These are phyloP conservation scores for Zoroaster sp. DNA, from an alignment of 53 echinoderm and acorn worm genomes.

Conservation along the genomic window DNA sequence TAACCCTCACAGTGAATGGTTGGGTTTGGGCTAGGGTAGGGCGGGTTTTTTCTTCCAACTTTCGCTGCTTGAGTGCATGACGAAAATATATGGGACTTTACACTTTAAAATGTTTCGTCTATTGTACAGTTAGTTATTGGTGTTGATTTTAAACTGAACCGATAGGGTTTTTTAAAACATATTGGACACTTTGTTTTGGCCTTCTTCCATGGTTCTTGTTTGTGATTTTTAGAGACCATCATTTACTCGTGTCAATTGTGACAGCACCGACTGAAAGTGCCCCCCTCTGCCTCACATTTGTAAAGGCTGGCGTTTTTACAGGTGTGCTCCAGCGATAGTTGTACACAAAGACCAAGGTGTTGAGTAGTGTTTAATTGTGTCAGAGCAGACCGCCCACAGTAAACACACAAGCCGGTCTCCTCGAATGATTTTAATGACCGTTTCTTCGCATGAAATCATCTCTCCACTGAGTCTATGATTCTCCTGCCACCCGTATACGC, in stretches of 20 bases:
- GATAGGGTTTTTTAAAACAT: neutral
- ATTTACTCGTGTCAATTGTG: neutral
- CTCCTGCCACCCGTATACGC: neutral
- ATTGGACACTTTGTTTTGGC: no score
- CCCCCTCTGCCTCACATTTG: neutral
- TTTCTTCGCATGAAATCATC: no score
- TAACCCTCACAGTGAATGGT: no score
- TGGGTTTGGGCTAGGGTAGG: no score
- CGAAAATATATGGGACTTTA: neutral
- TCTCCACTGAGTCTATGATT: no score
- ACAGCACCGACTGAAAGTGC: neutral
- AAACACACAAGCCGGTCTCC: conserved; percentile 15
- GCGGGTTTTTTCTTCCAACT: no score
- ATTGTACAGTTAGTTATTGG: neutral
- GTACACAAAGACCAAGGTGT: conserved; percentile 36
- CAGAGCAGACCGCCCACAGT: conserved; percentile 22
- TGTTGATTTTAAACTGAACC: neutral
- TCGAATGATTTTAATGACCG: conserved; percentile 16
- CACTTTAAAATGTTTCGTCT: neutral
- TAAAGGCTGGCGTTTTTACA: conserved; percentile 19
- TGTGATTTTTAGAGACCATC: neutral
- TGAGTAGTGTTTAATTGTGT: conserved; percentile 37
- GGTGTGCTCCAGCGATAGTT: conserved; percentile 7
- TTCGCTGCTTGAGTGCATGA: no score
- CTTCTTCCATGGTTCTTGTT: no score